Evolutionary conservation across 2,113 vertebrate genomes (phyloP).

Genomic region (Anseranas semipalmata): DNA sequence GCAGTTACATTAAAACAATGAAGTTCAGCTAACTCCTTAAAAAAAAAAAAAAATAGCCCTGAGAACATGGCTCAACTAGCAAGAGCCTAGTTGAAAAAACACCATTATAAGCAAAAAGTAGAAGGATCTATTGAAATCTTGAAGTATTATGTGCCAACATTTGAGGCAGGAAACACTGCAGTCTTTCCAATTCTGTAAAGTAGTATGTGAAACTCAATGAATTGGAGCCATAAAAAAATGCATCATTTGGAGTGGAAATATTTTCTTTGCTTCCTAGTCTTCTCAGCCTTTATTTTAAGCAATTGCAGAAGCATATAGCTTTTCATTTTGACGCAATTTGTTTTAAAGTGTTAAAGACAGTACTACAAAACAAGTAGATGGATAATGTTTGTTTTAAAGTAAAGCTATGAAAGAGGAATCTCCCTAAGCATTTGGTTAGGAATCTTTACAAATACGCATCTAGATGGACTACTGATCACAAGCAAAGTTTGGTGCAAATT

Average conservation of each 20-base stretch:
- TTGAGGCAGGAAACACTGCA: conserved; percentile 77
- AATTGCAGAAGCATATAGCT: background rate
- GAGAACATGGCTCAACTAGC: conserved; percentile 81
- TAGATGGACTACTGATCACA: conserved; percentile 36
- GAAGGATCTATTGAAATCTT: conserved; percentile 69
- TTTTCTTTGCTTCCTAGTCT: conserved; percentile 29
- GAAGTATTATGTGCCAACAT: conserved; percentile 63
- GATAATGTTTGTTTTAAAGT: conserved; percentile 52
- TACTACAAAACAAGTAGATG: conserved; percentile 46
- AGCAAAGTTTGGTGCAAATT: conserved; percentile 49
- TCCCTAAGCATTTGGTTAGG: conserved; percentile 8
- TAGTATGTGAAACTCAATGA: conserved; percentile 36
- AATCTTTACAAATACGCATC: conserved; percentile 44
- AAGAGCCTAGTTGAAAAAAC: conserved; percentile 74
- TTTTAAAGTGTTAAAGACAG: conserved; percentile 40
- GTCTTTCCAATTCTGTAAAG: conserved; percentile 65
- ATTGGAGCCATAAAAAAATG: conserved; percentile 21
- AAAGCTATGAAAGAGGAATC: conserved; percentile 39
- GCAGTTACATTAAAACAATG: conserved; percentile 71
- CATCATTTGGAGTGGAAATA: conserved; percentile 57
- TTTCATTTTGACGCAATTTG: conserved; percentile 14
- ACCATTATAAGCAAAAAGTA: conserved; percentile 71
- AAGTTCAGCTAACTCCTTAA: conserved; percentile 72
- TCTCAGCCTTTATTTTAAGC: conserved; percentile 56
- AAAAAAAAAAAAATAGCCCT: conserved; percentile 77